Conservation (phyloP, 2,888 invertebrate genomes). For the Eupithecia insigniata region DNA sequence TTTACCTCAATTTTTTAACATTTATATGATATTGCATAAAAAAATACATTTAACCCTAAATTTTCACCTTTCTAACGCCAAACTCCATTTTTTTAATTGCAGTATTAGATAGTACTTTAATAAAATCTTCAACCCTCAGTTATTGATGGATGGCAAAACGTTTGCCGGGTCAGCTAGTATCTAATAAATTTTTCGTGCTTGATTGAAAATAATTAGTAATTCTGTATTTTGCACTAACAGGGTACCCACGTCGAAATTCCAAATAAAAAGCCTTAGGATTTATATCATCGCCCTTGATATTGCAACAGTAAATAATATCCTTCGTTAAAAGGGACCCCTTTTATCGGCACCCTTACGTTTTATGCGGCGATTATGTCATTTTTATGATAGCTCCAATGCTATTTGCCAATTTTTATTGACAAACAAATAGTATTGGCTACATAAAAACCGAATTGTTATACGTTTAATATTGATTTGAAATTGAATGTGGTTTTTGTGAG, state of each 20-base stretch:
- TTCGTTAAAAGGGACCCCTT: slow-evolving; percentile 71
- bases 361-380: slow-evolving; percentile 78
- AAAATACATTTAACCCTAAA: no score
- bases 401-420: slow-evolving; percentile 72
- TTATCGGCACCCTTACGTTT: slow-evolving; percentile 80
- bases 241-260: slow-evolving; percentile 23
- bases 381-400: slow-evolving; percentile 70
- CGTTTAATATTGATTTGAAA: slow-evolving; percentile 51
- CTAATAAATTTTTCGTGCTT: no score
- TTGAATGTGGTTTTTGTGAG: slow-evolving; percentile 44
- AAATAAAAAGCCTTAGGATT: slow-evolving; percentile 64
- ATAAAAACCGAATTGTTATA: slow-evolving; percentile 55
- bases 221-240: neutral
- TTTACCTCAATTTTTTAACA: no score
- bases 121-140: no score
- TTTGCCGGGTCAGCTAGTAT: no score
- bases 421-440: slow-evolving; percentile 64
- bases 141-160: no score
- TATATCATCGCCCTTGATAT: slow-evolving; percentile 66
- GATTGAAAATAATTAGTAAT: neutral
- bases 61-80: no score
- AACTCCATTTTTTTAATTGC: no score
- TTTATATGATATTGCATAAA: no score
- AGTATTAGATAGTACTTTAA: no score
- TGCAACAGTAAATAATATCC: slow-evolving; percentile 78